Evolutionary conservation across 2,797 vertebrate genomes (phyloP).

Genomic region (Centroberyx gerrardi): DNA sequence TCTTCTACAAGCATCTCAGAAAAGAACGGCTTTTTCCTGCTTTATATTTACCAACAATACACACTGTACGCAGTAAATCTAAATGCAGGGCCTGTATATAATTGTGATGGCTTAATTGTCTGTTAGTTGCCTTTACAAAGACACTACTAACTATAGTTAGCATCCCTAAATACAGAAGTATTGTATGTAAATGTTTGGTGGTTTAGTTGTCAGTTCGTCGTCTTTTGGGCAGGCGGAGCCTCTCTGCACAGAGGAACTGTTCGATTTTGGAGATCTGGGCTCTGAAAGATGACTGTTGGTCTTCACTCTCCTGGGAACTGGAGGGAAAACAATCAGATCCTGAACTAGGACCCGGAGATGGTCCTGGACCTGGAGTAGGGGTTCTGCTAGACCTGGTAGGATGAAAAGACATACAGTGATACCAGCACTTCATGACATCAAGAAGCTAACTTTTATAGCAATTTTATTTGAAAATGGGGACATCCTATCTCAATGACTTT

Average conservation of each 20-base stretch:
- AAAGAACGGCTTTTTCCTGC: neutral
- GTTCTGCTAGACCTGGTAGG: conserved; percentile 39
- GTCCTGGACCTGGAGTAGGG: conserved; percentile 3
- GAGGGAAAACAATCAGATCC: conserved; percentile 37
- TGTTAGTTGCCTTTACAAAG: neutral
- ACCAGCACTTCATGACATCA: neutral
- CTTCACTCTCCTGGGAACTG: conserved; percentile 65
- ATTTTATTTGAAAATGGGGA: neutral
- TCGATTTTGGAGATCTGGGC: conserved; percentile 81
- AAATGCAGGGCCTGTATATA: neutral
- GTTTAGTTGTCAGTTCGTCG: conserved; percentile 58
- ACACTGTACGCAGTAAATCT: neutral
- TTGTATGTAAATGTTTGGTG: neutral
- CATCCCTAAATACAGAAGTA: too few relatives aligned
- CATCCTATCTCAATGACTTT: neutral
- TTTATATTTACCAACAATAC: neutral
- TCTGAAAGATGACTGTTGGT: conserved; percentile 75
- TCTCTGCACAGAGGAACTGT: conserved; percentile 76
- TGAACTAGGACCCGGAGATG: conserved; percentile 7
- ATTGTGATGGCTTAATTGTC: neutral
- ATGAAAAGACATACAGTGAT: conserved; percentile 6
- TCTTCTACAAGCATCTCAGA: too few relatives aligned
- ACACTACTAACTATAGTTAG: neutral
- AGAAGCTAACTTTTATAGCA: neutral
- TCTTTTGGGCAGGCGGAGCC: conserved; percentile 72